These are phyloP conservation scores for Zosterops hypoxanthus DNA, from an alignment of 2,113 vertebrate genomes.

Conservation along the genomic window DNA sequence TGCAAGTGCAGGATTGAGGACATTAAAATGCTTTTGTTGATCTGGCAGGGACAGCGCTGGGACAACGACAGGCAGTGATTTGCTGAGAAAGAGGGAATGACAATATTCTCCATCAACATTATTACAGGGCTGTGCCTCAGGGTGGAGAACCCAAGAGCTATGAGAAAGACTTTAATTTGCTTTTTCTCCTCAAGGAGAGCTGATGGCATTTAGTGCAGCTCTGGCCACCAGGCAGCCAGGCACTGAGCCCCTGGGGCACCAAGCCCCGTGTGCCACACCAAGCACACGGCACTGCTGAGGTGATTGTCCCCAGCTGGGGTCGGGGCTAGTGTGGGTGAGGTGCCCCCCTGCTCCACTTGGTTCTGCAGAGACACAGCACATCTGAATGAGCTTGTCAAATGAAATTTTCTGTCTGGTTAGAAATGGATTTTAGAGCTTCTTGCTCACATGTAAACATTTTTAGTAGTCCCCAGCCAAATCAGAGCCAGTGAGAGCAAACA, in stretches of 20 bases:
- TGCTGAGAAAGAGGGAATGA: background rate
- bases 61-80: background rate
- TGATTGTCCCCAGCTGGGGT: background rate
- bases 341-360: background rate
- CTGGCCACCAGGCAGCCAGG: background rate
- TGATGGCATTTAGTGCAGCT: background rate
- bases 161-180: background rate
- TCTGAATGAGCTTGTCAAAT: background rate
- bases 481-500: conserved; percentile 13
- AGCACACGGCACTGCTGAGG: background rate
- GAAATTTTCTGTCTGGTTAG: conserved; percentile 50
- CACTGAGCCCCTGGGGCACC: background rate
- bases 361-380: background rate
- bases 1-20: accelerated
- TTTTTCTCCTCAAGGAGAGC: background rate
- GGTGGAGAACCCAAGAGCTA: background rate
- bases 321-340: accelerated
- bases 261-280: background rate
- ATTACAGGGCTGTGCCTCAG: background rate
- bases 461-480: conserved; percentile 23
- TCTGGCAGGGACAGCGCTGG: background rate
- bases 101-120: background rate
- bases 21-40: background rate
- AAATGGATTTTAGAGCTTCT: conserved; percentile 28
- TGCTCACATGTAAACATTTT: background rate